A percentile compares a stretch with the other conserved stretches of the same genome.
Evolutionary conservation across 2,888 invertebrate genomes (phyloP).

Genomic region (Hofmannophila pseudospretella): DNA sequence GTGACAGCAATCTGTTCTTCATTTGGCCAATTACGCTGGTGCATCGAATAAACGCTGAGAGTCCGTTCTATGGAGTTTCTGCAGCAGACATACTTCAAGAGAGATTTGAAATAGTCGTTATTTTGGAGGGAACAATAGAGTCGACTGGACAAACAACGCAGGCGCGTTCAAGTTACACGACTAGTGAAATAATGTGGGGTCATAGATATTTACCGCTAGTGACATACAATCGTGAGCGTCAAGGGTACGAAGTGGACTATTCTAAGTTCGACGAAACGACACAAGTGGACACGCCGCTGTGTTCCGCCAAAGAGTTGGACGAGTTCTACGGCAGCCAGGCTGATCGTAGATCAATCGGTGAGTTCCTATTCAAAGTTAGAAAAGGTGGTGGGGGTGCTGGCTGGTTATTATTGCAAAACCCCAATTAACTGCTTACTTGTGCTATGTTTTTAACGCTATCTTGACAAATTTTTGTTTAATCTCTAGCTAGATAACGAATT

Average conservation of each 20-base stretch:
- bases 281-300: constrained; percentile 88
- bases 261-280: constrained; percentile 88
- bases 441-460: constrained; percentile 21
- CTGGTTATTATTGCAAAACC: constrained; percentile 39
- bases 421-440: constrained; percentile 30
- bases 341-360: constrained; percentile 76
- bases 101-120: constrained; percentile 89
- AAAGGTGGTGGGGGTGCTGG: constrained; percentile 41
- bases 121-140: constrained; percentile 89
- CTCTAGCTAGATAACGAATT: constrained; percentile 22
- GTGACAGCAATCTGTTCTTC: constrained; percentile 90
- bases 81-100: constrained; percentile 89
- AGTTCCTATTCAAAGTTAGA: constrained; percentile 49
- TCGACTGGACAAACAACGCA: constrained; percentile 88
- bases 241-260: constrained; percentile 88
- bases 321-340: constrained; percentile 80
- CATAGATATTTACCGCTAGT: constrained; percentile 87
- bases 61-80: constrained; percentile 91
- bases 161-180: constrained; percentile 86
- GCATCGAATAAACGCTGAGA: constrained; percentile 88
- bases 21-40: constrained; percentile 96
- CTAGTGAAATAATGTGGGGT: constrained; percentile 89
- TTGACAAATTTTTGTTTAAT: constrained; percentile 16
- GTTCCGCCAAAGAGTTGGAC: constrained; percentile 81
- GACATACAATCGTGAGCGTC: constrained; percentile 84